Conservation (phyloP, 2,113 vertebrate genomes). For the Potamarius usumacintae region DNA sequence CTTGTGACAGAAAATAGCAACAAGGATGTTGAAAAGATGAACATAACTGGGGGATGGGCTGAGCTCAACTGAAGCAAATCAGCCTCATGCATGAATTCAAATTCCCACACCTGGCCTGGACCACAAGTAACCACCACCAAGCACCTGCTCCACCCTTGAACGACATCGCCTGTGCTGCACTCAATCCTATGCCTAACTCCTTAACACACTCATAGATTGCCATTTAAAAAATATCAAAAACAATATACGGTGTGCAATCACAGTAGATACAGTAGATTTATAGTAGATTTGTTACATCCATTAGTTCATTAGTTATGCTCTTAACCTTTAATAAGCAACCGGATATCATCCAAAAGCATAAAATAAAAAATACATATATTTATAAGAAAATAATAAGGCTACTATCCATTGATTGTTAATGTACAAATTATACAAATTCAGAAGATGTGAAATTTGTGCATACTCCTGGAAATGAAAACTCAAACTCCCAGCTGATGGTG, state of each 20-base stretch:
- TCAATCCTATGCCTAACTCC: not conserved
- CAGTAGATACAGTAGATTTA: not conserved
- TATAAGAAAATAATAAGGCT: not conserved
- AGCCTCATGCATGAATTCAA: constrained; percentile 56
- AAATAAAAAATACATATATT: not conserved
- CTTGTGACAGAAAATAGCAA: constrained; percentile 18
- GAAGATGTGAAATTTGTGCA: too few species aligned
- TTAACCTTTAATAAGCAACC: not conserved
- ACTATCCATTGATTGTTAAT: not conserved
- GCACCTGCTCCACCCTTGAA: constrained; percentile 50
- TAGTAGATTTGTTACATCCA: too few species aligned
- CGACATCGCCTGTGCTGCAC: not conserved
- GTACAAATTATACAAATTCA: too few species aligned
- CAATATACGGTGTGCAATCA: not conserved
- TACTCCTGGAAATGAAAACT: not conserved
- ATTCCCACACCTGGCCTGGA: constrained; percentile 45
- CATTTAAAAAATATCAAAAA: not conserved
- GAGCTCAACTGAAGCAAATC: constrained; percentile 55
- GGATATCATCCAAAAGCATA: not conserved
- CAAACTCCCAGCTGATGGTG: not conserved
- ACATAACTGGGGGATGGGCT: constrained; percentile 28
- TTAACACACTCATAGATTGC: constrained; percentile 19
- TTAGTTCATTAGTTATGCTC: not conserved
- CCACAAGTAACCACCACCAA: constrained; percentile 45
- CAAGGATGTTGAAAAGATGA: not conserved